These are phyloP conservation scores for Notodonta ziczac DNA, from an alignment of 2,888 invertebrate species.

Conservation along the genomic window DNA sequence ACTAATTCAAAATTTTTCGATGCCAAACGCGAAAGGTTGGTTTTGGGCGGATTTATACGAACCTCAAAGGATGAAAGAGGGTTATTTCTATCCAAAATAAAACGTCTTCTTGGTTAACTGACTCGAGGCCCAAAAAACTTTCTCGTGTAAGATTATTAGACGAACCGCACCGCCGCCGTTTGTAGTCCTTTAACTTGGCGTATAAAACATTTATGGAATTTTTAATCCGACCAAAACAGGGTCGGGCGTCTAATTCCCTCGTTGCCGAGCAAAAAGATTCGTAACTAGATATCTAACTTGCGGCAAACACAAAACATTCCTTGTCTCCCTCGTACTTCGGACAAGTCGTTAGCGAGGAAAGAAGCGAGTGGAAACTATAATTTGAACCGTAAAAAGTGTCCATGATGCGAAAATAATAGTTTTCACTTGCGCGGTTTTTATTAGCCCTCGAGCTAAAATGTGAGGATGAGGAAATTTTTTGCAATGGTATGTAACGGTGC, in stretches of 20 bases:
- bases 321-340: constrained; percentile 46
- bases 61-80: constrained; percentile 2
- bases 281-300: constrained; percentile 49
- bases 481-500: constrained; percentile 20
- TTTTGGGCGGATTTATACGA: not conserved
- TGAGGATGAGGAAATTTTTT: constrained; percentile 39
- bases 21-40: not conserved
- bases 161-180: constrained; percentile 13
- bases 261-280: constrained; percentile 43
- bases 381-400: constrained; percentile 50
- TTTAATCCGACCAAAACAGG: constrained; percentile 28
- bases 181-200: constrained; percentile 16
- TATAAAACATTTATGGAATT: constrained; percentile 27
- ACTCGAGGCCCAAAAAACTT: constrained; percentile 10
- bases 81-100: not conserved
- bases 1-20: constrained; percentile 21
- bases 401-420: constrained; percentile 51
- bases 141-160: constrained; percentile 13
- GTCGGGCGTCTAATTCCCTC: constrained; percentile 28
- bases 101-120: not conserved
- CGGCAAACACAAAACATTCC: constrained; percentile 49
- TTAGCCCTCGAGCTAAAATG: constrained; percentile 41
- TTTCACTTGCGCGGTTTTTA: constrained; percentile 48
- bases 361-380: constrained; percentile 50
- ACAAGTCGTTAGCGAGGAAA: constrained; percentile 55